phyloP scores from a whole-genome alignment of 2,113 vertebrate species.

The Todiramphus saurophagus region DNA sequence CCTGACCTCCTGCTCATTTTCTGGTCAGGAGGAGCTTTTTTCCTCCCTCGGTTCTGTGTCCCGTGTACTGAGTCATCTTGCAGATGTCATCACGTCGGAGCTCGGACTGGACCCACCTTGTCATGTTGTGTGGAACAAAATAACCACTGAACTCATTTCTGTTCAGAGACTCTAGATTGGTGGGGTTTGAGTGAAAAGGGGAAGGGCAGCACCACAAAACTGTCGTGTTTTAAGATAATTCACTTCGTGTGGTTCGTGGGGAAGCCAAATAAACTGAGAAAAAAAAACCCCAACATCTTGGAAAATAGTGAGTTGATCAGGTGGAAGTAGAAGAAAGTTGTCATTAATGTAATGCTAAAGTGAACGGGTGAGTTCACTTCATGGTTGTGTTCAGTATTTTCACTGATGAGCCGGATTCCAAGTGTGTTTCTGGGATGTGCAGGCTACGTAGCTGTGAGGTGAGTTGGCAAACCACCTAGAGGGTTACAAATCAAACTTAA shows the following conservation, averaged over 20 bases:
- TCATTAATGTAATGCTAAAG: not conserved
- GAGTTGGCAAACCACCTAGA: not conserved
- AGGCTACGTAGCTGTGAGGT: not conserved
- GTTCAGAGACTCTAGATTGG: not conserved
- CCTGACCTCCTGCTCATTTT: too few species aligned
- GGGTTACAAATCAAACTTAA: not conserved
- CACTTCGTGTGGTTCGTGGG: not conserved
- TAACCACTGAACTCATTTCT: too few species aligned
- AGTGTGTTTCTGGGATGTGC: not conserved
- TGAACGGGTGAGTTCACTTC: not conserved
- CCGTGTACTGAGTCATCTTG: too few species aligned
- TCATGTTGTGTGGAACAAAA: too few species aligned
- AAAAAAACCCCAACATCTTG: not conserved
- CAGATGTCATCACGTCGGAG: not conserved
- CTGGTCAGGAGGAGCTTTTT: too few species aligned
- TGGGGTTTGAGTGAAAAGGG: accelerated
- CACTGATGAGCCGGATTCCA: not conserved
- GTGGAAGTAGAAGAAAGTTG: not conserved
- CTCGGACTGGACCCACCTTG: too few species aligned
- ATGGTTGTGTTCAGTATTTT: not conserved
- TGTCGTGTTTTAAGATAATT: accelerated
- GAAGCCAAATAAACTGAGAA: not conserved
- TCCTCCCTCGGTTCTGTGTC: too few species aligned
- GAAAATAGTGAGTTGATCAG: not conserved
- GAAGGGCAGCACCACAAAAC: not conserved